These are phyloP conservation scores for Stigmatopora nigra DNA, from an alignment of 2,113 vertebrate species.

Conservation along the genomic window DNA sequence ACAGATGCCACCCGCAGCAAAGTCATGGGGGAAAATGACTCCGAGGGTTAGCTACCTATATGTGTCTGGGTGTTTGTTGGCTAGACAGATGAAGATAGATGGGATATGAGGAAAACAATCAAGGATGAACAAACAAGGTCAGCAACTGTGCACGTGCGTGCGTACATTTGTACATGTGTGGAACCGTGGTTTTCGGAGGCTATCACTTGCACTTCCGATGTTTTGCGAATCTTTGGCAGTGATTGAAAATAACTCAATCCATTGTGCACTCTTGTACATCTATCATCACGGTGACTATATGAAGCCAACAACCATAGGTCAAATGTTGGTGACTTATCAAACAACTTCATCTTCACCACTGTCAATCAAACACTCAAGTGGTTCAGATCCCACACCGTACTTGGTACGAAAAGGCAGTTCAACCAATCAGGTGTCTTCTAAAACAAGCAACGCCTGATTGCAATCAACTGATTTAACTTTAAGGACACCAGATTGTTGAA, in stretches of 20 bases:
- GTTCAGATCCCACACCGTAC: background rate
- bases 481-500: too few relatives aligned
- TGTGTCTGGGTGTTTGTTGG: slow-evolving; percentile 6
- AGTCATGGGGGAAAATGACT: slow-evolving; percentile 20
- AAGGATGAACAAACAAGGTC: background rate
- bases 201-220: slow-evolving; percentile 8
- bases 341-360: slow-evolving; percentile 9
- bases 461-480: too few relatives aligned
- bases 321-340: slow-evolving; percentile 16
- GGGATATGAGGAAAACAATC: background rate
- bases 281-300: slow-evolving; percentile 6
- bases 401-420: background rate
- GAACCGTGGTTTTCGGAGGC: background rate
- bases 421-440: too few relatives aligned
- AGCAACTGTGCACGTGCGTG: background rate
- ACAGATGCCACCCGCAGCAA: slow-evolving; percentile 24
- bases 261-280: slow-evolving; percentile 7
- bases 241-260: slow-evolving; percentile 22
- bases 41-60: slow-evolving; percentile 10
- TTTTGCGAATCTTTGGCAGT: slow-evolving; percentile 29
- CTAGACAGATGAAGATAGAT: slow-evolving; percentile 19
- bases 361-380: slow-evolving; percentile 16
- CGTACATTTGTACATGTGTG: background rate
- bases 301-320: slow-evolving; percentile 14
- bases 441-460: too few relatives aligned